Percentiles rank a stretch among this genome's conserved stretches.
These are phyloP conservation scores for Morbakka virulenta DNA, from an alignment of 30 jellyfish, hydroid and myxozoan genomes.

Conservation along the genomic window DNA sequence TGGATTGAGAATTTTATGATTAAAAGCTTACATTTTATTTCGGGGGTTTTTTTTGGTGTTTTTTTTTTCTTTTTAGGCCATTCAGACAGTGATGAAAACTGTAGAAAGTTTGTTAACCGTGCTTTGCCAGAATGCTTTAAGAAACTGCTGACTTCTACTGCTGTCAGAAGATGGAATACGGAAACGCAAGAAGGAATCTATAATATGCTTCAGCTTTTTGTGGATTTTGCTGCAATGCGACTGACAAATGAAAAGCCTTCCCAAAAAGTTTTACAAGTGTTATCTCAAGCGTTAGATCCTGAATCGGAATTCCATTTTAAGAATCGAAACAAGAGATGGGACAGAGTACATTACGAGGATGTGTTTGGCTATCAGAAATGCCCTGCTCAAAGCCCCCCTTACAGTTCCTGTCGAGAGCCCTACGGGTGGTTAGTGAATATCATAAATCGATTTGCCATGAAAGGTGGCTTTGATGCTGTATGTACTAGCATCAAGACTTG, in stretches of 20 bases:
- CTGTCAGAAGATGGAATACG: constrained; percentile 79
- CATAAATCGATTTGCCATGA: constrained; percentile 75
- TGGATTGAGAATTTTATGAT: too few relatives aligned
- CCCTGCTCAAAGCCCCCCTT: constrained; percentile 89
- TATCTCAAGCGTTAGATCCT: constrained; percentile 88
- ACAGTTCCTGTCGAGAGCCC: constrained; percentile 69
- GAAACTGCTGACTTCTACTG: constrained; percentile 78
- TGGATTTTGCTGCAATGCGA: constrained; percentile 84
- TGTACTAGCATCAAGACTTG: constrained; percentile 51
- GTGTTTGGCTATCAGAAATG: constrained; percentile 87
- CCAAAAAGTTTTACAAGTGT: constrained; percentile 24
- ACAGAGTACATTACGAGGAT: constrained; percentile 85
- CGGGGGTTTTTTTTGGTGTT: too few relatives aligned
- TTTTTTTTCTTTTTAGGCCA: constrained; percentile 29
- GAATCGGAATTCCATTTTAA: constrained; percentile 89
- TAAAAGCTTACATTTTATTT: too few relatives aligned
- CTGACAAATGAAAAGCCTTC: constrained; percentile 63
- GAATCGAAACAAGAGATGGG: constrained; percentile 82
- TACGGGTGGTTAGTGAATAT: constrained; percentile 94
- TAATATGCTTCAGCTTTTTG: constrained; percentile 68
- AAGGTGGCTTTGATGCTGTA: constrained; percentile 72
- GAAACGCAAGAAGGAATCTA: constrained; percentile 92
- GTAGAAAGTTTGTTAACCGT: constrained; percentile 69
- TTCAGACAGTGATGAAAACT: constrained; percentile 67
- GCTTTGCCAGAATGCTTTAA: constrained; percentile 84